Base-by-base conservation (phyloP, 2,797 vertebrate genomes). In the Arctocebus calabarensis region DNA sequence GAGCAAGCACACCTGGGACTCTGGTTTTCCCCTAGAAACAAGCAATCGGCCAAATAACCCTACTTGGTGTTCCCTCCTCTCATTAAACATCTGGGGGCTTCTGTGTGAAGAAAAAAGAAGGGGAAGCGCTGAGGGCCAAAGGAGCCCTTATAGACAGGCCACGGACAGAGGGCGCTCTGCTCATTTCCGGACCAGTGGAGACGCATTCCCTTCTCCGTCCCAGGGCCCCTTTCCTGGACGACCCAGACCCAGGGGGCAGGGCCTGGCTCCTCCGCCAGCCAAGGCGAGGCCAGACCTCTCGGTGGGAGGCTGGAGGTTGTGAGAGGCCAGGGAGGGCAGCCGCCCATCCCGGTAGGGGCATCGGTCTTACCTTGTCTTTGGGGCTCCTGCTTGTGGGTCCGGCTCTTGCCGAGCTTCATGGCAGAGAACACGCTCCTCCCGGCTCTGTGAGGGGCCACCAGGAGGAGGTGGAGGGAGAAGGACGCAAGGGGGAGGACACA, bases 321-420 rank as follows among this genome's bases (percentile, higher is more conserved):
- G 12, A 70, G 66, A 37, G 57, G 32, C 19, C 6, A 0, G 64
- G 70, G 32, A 34, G 8, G 57, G 14, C 4, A 52, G 25, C 4
- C 0, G 13, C 12, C 1, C 3, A 52, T 52, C 48, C 48, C 14
- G 14, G n/a, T 7, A 12, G 75, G 52, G 57, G 25, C 13, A 1
- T 0, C 19, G 1, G 2, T 22, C 32, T 2, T 99, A 99, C 99
- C 99, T 99, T 98, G 99, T 55, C 98, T 98, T 98, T 98, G 99
- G 94, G 98, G 99, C 71, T 99, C 99, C 0, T 99, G 99, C 98
- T 99, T 99, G 8, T 98, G 98, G 6, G 98, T 98, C 59, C 99
- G 99, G 0, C 98, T 98, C 98, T 99, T 99, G 95, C 99, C 99
- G 0, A 99, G 99, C 98, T 99, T 99, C 99, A 99, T 99, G 98